Evolutionary conservation across 23 tunicate genomes (phyloP), one percentile per base, ranked within the genome.

Genomic region (Trididemnum clinides): DNA sequence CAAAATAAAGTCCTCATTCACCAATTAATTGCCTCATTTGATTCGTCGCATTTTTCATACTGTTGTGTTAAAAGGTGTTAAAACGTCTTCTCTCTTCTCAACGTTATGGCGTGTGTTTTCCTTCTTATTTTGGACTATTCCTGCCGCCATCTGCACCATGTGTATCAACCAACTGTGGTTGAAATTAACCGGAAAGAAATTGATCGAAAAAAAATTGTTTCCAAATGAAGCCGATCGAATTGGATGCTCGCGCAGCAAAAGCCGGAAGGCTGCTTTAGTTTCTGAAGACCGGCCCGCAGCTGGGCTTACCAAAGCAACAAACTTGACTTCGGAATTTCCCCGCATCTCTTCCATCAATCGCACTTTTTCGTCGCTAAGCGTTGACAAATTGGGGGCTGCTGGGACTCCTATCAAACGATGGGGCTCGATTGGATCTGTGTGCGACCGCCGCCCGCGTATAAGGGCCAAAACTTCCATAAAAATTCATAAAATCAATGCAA

Each of bases 111-210:
- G 75, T 10, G 75, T 37, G 31, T 5, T 66, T 29, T 66, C 31
- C 75, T 66, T 66, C 37, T 37, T 66, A 7, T 28, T 66, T 28
- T 66, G 75, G 75, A 66, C 75, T 29, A 4, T 66, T 3, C 75
- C 75, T 4, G 19, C 37, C 19, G 31, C 19, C 6, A 3, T 31
- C 37, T 66, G 30, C n/a, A 4, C 31, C 6, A 7, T 2, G 2
- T 29, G 30, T n/a, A 4, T 66, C 75, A 66, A 29, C 22, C 22
- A 5, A 10, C 10, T 66, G n/a, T 66, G 75, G 75, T 10, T 32
- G 5, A 30, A 15, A 4, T 6, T 66, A 3, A 5, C 37, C n/a
- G 75, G 75, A 31, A 66, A 20, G 31, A 66, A 66, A 59, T n/a
- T 59, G 66, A 12, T n/a, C 23, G 22, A 59, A 59, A 59, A n/a